Evolutionary conservation across 1,140 invertebrate species (phyloP).

Genomic region (Drosophila elegans): DNA sequence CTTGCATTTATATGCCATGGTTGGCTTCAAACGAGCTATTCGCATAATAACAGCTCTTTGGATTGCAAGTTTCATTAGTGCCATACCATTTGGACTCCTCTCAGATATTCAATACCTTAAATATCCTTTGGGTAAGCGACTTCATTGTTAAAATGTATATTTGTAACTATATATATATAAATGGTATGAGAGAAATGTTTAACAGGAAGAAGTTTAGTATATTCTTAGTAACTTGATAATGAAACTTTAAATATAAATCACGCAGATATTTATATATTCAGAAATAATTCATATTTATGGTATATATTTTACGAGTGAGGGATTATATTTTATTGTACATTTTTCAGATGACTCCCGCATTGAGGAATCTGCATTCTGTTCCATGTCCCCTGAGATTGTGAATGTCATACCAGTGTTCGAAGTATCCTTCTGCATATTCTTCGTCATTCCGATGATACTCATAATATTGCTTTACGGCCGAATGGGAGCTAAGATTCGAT

Average conservation of each 20-base stretch:
- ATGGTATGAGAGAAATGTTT: too few relatives aligned
- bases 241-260: too few relatives aligned
- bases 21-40: conserved; percentile 91
- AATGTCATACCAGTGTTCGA: conserved; percentile 90
- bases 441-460: conserved; percentile 92
- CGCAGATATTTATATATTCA: too few relatives aligned
- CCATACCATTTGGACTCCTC: conserved; percentile 91
- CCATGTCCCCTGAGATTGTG: conserved; percentile 87
- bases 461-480: conserved; percentile 91
- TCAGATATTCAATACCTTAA: conserved; percentile 89
- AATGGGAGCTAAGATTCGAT: conserved; percentile 90
- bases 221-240: too few relatives aligned
- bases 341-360: conserved; percentile 84
- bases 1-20: conserved; percentile 91
- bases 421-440: conserved; percentile 93
- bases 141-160: not conserved
- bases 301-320: too few relatives aligned
- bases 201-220: too few relatives aligned
- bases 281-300: too few relatives aligned
- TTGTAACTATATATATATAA: too few relatives aligned
- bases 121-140: conserved; percentile 88
- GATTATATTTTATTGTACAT: too few relatives aligned
- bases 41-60: conserved; percentile 92
- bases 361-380: conserved; percentile 91
- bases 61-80: conserved; percentile 90